Conservation (phyloP, 2,113 vertebrate genomes). For the Condylura cristata region DNA sequence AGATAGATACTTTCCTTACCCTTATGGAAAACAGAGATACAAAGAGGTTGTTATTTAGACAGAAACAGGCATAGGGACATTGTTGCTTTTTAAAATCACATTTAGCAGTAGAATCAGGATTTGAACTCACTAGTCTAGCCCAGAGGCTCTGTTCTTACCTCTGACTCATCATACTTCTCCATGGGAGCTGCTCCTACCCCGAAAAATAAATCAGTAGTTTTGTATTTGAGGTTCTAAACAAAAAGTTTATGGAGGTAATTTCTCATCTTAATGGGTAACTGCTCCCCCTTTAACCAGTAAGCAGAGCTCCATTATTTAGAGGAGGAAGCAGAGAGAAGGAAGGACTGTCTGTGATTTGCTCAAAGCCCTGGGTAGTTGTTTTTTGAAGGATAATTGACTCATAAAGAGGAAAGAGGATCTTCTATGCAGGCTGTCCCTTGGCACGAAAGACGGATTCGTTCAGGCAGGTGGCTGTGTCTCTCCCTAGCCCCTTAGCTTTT, state of each 20-base stretch:
- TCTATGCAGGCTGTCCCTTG: background rate
- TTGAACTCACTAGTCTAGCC: background rate
- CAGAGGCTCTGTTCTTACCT: background rate
- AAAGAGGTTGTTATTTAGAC: background rate
- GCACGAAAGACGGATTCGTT: background rate
- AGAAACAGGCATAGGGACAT: background rate
- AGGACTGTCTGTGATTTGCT: background rate
- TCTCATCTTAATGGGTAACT: background rate
- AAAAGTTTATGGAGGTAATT: conserved; percentile 1
- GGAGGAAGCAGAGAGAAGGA: conserved; percentile 4
- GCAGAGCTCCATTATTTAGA: conserved; percentile 26
- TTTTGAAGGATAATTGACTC: conserved; percentile 24
- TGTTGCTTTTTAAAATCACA: background rate
- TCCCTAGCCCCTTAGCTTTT: background rate
- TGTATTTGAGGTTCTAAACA: conserved; percentile 22
- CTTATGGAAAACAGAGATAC: background rate
- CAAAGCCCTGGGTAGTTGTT: background rate
- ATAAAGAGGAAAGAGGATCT: background rate
- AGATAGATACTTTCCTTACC: background rate
- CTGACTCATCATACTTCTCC: background rate
- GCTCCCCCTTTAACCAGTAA: background rate
- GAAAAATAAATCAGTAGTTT: background rate
- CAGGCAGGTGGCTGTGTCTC: background rate
- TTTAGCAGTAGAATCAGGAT: background rate
- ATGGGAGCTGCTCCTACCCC: background rate